These are phyloP conservation scores for Anneissia japonica DNA, from an alignment of 35 echinoderm and acorn worm species.

Conservation along the genomic window DNA sequence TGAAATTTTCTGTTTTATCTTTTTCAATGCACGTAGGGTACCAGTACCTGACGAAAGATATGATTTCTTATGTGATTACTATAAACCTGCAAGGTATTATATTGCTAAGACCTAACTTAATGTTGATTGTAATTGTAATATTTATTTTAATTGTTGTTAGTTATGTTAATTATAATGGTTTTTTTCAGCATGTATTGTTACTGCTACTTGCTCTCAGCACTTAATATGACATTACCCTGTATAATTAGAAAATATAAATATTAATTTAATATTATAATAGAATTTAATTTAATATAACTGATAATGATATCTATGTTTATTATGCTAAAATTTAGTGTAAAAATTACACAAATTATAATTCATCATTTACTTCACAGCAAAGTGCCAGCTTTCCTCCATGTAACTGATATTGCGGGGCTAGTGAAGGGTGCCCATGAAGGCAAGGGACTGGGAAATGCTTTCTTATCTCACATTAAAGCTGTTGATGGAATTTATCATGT, in stretches of 20 bases:
- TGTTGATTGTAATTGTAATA: no score
- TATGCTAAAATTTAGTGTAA: no score
- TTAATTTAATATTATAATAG: no score
- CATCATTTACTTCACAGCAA: slow-evolving; percentile 53
- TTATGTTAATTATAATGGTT: no score
- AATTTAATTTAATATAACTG: background rate
- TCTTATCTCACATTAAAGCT: slow-evolving; percentile 88
- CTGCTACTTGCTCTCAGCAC: no score
- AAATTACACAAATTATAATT: no score
- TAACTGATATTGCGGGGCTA: slow-evolving; percentile 83
- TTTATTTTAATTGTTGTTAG: no score
- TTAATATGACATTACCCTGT: background rate
- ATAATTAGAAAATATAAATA: no score
- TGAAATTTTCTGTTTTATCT: slow-evolving; percentile 3
- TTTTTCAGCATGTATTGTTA: no score
- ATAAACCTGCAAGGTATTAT: slow-evolving; percentile 83
- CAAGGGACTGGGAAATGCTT: slow-evolving; percentile 82
- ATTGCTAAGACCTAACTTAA: no score
- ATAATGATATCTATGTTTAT: background rate
- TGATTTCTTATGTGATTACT: slow-evolving; percentile 71
- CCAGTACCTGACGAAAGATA: slow-evolving; percentile 84
- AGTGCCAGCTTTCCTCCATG: slow-evolving; percentile 90
- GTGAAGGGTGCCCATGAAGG: slow-evolving; percentile 91
- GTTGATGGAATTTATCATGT: slow-evolving; percentile 92
- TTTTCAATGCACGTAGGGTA: slow-evolving; percentile 67